A percentile compares a stretch with the other conserved stretches of the same genome.
phyloP scores from a whole-genome alignment of 2,113 vertebrate species.

The Podarcis raffonei region DNA sequence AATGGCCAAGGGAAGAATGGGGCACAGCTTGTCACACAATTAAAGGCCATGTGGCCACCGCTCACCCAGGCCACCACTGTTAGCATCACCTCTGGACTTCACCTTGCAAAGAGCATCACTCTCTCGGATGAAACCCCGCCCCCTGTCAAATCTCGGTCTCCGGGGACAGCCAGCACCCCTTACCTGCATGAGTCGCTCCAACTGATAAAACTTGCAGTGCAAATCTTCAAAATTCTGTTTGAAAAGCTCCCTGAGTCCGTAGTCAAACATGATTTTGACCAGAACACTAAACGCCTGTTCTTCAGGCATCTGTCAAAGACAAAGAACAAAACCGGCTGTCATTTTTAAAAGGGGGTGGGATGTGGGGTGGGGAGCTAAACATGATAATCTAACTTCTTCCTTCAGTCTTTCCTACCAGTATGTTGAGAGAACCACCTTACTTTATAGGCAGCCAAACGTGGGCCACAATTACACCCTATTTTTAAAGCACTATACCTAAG shows the following conservation, averaged over 20 bases:
- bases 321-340: constrained; percentile 17
- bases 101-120: background rate
- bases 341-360: background rate
- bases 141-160: background rate
- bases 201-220: constrained; percentile 99
- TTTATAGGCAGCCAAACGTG: background rate
- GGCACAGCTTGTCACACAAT: background rate
- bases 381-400: background rate
- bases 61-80: too few species aligned
- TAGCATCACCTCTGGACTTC: background rate
- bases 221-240: constrained; percentile 99
- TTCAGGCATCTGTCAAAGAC: constrained; percentile 91
- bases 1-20: too few species aligned
- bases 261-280: constrained; percentile 99
- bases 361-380: background rate
- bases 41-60: too few species aligned
- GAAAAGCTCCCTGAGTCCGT: constrained; percentile 99
- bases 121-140: rapidly evolving
- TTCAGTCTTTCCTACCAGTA: background rate
- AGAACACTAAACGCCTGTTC: constrained; percentile 98
- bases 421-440: background rate
- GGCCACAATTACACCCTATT: too few species aligned
- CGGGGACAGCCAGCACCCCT: background rate
- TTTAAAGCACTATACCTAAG: background rate
- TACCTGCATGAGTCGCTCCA: constrained; percentile 99